phyloP scores from a whole-genome alignment of 2,113 vertebrate genomes.

The Sander lucioperca region DNA sequence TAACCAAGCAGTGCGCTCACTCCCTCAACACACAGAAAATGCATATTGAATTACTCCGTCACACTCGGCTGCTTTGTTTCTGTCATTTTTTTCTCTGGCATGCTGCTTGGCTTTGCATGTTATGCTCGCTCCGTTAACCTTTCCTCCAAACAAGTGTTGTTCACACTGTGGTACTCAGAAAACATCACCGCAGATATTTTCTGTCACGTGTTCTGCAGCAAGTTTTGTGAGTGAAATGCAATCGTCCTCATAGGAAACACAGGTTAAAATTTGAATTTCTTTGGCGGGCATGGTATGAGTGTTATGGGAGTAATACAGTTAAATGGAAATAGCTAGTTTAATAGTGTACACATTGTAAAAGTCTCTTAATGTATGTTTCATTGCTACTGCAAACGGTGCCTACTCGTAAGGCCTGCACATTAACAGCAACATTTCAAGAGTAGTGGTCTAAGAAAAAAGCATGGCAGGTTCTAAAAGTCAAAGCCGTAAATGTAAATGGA shows the following conservation, averaged over 20 bases:
- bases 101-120: constrained; percentile 1
- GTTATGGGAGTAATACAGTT: not conserved
- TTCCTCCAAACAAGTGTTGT: constrained; percentile 3
- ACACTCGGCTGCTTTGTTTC: constrained; percentile 30
- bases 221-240: not conserved
- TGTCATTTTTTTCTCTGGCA: not conserved
- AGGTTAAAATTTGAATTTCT: too few species aligned
- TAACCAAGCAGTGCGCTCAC: constrained; percentile 31
- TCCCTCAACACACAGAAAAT: constrained; percentile 27
- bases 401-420: not conserved
- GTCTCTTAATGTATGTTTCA: not conserved
- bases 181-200: not conserved
- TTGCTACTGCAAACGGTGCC: not conserved
- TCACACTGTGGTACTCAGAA: not conserved
- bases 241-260: not conserved
- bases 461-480: constrained; percentile 2
- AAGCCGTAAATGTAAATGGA: not conserved
- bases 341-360: not conserved
- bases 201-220: not conserved
- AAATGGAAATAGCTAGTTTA: constrained; percentile 8
- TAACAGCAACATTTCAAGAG: not conserved
- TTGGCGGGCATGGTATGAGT: not conserved
- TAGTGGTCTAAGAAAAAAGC: not conserved
- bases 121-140: constrained; percentile 20
- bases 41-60: constrained; percentile 32